Conservation (phyloP, 2,888 invertebrate genomes). For the Noctua janthina region DNA sequence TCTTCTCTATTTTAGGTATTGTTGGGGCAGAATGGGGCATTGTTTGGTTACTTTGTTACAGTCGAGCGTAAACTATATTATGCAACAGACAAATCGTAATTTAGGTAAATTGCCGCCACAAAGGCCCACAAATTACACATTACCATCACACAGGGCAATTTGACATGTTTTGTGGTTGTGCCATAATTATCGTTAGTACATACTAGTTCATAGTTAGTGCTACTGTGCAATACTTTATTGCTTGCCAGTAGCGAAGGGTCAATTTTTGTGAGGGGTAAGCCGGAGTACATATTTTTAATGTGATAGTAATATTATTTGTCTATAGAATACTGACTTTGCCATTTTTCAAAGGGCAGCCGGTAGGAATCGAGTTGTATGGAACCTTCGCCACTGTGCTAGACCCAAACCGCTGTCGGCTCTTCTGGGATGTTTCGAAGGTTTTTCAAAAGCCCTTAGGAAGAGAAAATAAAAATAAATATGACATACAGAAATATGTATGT, state of each 20-base stretch:
- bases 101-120: conserved; percentile 23
- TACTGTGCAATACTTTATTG: not conserved
- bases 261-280: no score
- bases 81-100: conserved; percentile 32
- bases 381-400: no score
- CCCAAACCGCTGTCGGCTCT: not conserved
- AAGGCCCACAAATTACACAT: conserved; percentile 25
- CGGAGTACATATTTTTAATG: no score
- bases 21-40: not conserved
- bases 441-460: not conserved
- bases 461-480: not conserved
- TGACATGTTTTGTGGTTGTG: conserved; percentile 29
- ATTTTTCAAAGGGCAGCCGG: no score
- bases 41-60: conserved; percentile 9
- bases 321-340: no score
- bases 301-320: no score
- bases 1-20: not conserved
- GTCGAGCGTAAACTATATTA: conserved; percentile 27
- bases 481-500: not conserved
- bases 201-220: not conserved
- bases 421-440: not conserved
- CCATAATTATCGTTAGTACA: conserved; percentile 2
- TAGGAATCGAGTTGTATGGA: no score
- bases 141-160: conserved; percentile 26
- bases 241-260: no score